Conservation (phyloP, 1,140 invertebrate species). For the Mycetomoellerius zeteki region DNA sequence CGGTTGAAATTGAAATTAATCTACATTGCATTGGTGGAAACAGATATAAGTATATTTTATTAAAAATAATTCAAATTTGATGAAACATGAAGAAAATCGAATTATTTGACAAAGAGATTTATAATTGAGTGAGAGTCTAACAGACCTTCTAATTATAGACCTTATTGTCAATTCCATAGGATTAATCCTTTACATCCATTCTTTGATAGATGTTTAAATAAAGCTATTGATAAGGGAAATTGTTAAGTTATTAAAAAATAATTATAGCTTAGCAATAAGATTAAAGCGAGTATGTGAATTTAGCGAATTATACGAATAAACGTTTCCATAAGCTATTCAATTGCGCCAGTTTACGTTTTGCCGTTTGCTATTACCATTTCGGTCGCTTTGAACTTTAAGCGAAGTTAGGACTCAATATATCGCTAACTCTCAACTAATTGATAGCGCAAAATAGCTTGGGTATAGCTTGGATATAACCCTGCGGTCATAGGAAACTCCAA, state of each 20-base stretch:
- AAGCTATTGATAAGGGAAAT: neutral
- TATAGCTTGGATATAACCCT: neutral
- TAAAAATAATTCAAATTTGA: too few relatives aligned
- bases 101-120: too few relatives aligned
- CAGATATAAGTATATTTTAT: too few relatives aligned
- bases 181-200: neutral
- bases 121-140: too few relatives aligned
- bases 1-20: too few relatives aligned
- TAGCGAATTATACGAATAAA: conserved; percentile 28
- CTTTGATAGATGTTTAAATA: neutral
- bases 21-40: too few relatives aligned
- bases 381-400: conserved; percentile 42
- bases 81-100: too few relatives aligned
- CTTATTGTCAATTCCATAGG: too few relatives aligned
- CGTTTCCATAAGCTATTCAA: conserved; percentile 30
- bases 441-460: conserved; percentile 32
- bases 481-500: conserved; percentile 4
- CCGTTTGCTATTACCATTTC: conserved; percentile 37
- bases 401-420: conserved; percentile 45
- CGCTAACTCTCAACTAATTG: conserved; percentile 52
- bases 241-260: neutral
- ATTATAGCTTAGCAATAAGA: neutral
- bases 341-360: conserved; percentile 22
- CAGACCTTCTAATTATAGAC: too few relatives aligned
- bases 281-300: neutral